Base-by-base conservation (phyloP, 2,113 vertebrate genomes). In the Misgurnus anguillicaudatus region DNA sequence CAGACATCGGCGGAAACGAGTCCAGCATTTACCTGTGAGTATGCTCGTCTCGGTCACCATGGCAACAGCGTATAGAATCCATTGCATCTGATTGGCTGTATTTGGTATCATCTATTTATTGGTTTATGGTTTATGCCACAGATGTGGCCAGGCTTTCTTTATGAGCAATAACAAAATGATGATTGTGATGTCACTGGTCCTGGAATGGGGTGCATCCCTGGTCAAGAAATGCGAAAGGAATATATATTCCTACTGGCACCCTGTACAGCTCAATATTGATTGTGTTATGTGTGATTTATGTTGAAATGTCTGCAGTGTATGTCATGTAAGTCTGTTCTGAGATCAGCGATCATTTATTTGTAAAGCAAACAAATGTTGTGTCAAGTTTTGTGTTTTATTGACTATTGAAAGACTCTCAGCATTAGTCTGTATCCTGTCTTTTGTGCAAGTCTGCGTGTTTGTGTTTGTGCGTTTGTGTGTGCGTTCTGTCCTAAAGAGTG, bases 11-110 rank as follows among this genome's bases (percentile, higher is more conserved):
- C 60, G 98, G 98, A 73, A 99, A 98, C 0, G 98, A 99, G 81
- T 99, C 97, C 57, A 99, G 98, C 90, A 98, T 99, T 90, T 99
- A 99, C 86, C 95, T 99, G 98, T 99, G 94, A 98, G 98, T 95
- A 88, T 78, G 80, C 19, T 14, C 61, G 67, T 55, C 38, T 65
- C 13, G 11, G 6, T 84, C 38, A 9, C 58, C 64, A 78, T 82
- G 70, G 78, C 58, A 84, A 80, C 83, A 80, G 45, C 3, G 42
- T 51, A 47, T 11, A 58, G 36, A 47, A 60, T 19, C 53, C 24
- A 1, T 31, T 31, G 24, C 24, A 31, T n/a, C n/a, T n/a, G n/a
- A n/a, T n/a, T n/a, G n/a, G n/a, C n/a, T n/a, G n/a, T n/a, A n/a
- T n/a, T n/a, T n/a, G n/a, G n/a, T n/a, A n/a, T n/a, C n/a, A n/a